Evolutionary conservation across 1,140 invertebrate genomes (phyloP).

Genomic region (Scaptomyza graminum): DNA sequence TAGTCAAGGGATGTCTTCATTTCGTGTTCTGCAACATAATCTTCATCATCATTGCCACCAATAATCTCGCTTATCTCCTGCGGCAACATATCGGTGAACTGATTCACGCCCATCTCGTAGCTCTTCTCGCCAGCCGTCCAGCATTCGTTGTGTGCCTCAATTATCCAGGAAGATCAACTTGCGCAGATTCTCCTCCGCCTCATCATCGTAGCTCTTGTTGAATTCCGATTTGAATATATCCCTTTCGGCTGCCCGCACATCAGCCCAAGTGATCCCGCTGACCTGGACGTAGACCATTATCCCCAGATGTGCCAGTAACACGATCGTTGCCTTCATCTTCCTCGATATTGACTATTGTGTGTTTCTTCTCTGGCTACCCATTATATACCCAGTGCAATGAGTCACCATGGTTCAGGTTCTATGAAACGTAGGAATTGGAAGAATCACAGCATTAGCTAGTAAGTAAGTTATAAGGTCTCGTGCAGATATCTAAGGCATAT

Average conservation of each 20-base stretch:
- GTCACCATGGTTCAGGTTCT: not conserved
- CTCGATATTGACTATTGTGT: not conserved
- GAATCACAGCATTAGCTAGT: no score
- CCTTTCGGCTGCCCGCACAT: conserved; percentile 8
- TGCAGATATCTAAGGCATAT: no score
- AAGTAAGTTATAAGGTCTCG: no score
- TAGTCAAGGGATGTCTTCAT: not conserved
- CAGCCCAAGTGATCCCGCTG: not conserved
- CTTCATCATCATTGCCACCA: not conserved
- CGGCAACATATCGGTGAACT: conserved; percentile 22
- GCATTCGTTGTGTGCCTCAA: conserved; percentile 21
- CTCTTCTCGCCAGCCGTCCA: conserved; percentile 3
- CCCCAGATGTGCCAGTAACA: conserved; percentile 11
- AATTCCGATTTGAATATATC: conserved; percentile 7
- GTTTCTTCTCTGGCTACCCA: no score
- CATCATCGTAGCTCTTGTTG: conserved; percentile 12
- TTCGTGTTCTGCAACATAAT: not conserved
- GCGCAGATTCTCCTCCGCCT: conserved; percentile 5
- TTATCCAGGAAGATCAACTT: conserved; percentile 14
- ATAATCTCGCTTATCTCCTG: not conserved
- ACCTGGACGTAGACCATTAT: conserved; percentile 3
- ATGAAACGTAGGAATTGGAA: no score
- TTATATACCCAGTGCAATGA: conserved; percentile 16
- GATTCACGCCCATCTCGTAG: conserved; percentile 27
- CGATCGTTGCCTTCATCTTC: conserved; percentile 2